Base-by-base conservation (phyloP, 2,888 invertebrate species). In the Acleris literana region DNA sequence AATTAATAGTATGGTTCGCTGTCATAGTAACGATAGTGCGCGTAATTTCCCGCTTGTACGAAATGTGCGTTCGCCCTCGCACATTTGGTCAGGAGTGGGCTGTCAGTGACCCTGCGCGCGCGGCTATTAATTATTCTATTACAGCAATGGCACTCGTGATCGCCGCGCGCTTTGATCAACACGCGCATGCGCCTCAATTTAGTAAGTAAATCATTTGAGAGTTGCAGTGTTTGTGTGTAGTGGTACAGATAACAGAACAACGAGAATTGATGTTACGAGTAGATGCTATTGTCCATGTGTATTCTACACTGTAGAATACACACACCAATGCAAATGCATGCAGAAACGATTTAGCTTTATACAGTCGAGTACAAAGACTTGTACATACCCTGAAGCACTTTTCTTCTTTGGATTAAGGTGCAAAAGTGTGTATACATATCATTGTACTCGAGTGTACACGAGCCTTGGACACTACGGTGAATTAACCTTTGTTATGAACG, bases 121-220 rank as follows among this genome's bases (percentile, higher is more conserved):
- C 75, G 84, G 78, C 88, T 86, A 88, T 89, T 90, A 87, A 90
- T 90, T 90, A 90, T 88, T 88, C 87, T 86, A 90, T 90, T 88
- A 87, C 84, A 77, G 80, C 84, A 84, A 86, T 87, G 83, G 83
- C 80, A 83, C 81, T 85, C 80, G 80, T 81, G 82, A 85, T 84
- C 79, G 75, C 80, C 81, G 83, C 85, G 83, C 80, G 81, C 83
- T 87, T 87, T 87, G 86, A 88, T 87, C 84, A 76, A 71, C 60
- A 64, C 46, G 46, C 46, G 17, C 77, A 76, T 76, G 78, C 81
- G 73, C 78, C 76, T 82, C 78, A 75, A 81, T 81, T 77, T 39
- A 39, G 39, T 39, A 39, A 39, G 13, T 13, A 39, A 13, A 39
- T 39, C 39, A 4, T 4, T 39, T 39, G 39, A 39, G 39, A 13